Evolutionary conservation across 2,888 invertebrate species (phyloP).

Genomic region (Ceriagrion tenellum): DNA sequence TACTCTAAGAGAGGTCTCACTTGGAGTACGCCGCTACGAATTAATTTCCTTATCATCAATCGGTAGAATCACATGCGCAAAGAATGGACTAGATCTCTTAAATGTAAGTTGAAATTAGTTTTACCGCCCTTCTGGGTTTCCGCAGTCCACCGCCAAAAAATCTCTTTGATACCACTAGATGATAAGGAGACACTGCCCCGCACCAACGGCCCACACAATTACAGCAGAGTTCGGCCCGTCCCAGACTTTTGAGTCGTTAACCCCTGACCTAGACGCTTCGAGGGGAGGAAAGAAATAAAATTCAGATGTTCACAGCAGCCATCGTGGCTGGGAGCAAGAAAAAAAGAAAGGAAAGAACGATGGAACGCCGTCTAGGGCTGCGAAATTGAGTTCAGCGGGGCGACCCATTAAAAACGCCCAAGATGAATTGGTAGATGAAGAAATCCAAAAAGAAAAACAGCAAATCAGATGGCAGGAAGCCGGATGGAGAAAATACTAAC

Average conservation of each 20-base stretch:
- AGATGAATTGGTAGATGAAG: background rate
- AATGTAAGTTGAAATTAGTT: no score
- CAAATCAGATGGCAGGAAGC: background rate
- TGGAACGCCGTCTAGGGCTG: background rate
- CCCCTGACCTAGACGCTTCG: background rate
- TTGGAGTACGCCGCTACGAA: no score
- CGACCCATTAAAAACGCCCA: background rate
- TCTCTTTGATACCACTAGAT: background rate
- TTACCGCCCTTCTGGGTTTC: no score
- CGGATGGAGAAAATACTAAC: no score
- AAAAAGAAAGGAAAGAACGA: background rate
- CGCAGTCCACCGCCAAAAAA: background rate
- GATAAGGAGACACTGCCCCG: background rate
- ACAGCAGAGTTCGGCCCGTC: background rate
- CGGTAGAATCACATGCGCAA: no score
- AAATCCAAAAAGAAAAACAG: background rate
- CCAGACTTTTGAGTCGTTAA: slow-evolving; percentile 26
- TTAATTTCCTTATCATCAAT: no score
- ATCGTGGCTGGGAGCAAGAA: background rate
- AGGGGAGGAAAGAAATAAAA: background rate
- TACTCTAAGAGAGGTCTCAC: no score
- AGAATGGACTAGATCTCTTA: no score
- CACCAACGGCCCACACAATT: background rate
- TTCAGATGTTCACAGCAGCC: background rate
- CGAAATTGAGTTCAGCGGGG: background rate